Percentiles rank a stretch among this genome's conserved stretches.
Evolutionary conservation across 2,888 invertebrate species (phyloP).

Genomic region (Morpho helenor): DNA sequence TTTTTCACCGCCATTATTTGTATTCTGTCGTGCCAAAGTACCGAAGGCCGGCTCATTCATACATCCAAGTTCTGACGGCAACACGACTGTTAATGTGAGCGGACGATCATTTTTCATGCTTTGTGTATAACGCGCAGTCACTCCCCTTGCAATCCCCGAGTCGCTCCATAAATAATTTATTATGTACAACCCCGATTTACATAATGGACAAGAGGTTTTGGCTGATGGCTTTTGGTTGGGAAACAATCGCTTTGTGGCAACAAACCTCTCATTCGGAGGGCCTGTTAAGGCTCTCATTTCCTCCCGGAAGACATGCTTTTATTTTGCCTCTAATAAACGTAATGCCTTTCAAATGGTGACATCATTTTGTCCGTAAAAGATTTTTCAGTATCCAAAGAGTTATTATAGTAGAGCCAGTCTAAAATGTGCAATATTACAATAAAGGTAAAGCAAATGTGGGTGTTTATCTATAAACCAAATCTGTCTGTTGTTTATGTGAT

Average conservation of each 20-base stretch:
- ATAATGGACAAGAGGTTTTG: constrained; percentile 27
- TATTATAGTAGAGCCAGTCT: too few species aligned
- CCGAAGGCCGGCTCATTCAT: constrained; percentile 23
- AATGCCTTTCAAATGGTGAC: too few species aligned
- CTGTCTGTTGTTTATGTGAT: too few species aligned
- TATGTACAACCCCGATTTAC: constrained; percentile 30
- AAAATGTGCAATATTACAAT: too few species aligned
- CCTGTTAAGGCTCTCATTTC: constrained; percentile 7
- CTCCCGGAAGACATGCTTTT: not conserved
- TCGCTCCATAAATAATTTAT: constrained; percentile 33
- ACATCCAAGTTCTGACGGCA: constrained; percentile 24
- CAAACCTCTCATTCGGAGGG: not conserved
- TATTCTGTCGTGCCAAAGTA: constrained; percentile 8
- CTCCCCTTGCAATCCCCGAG: constrained; percentile 23
- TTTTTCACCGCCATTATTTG: constrained; percentile 9
- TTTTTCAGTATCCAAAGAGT: too few species aligned
- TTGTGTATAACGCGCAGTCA: constrained; percentile 46
- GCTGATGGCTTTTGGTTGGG: constrained; percentile 7
- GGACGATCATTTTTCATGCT: constrained; percentile 54
- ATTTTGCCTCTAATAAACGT: too few species aligned
- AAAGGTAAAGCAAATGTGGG: too few species aligned
- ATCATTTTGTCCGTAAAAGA: too few species aligned
- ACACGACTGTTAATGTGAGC: constrained; percentile 30
- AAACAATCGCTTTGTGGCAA: constrained; percentile 7
- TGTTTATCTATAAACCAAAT: too few species aligned